phyloP scores from a whole-genome alignment of 2,888 invertebrate genomes.

The Microplitis manilae region DNA sequence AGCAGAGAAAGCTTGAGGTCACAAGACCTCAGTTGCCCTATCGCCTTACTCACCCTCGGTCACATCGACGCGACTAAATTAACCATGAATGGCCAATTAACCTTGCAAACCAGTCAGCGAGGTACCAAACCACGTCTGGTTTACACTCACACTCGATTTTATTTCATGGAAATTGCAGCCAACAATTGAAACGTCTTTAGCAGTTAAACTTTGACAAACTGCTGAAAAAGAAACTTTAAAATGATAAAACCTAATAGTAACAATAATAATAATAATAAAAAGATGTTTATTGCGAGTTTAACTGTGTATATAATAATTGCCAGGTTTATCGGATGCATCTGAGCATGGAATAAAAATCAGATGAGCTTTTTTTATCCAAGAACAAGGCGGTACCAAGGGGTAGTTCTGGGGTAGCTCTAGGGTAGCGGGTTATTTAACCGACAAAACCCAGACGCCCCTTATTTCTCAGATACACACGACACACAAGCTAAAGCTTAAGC shows the following conservation, averaged over 20 bases:
- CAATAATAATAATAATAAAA: neutral
- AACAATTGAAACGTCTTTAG: neutral
- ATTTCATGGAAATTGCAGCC: neutral
- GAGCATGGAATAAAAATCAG: conserved; percentile 40
- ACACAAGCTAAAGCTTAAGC: conserved; percentile 6
- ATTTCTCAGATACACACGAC: conserved; percentile 48
- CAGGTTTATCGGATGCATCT: conserved; percentile 46
- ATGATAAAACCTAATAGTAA: neutral
- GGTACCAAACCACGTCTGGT: conserved; percentile 48
- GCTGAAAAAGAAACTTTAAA: neutral
- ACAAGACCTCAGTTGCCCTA: conserved; percentile 47
- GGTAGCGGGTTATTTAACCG: conserved; percentile 46
- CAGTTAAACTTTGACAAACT: neutral
- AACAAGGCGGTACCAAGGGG: conserved; percentile 62
- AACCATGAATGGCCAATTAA: conserved; percentile 71
- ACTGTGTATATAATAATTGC: conserved; percentile 49
- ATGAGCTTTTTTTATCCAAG: conserved; percentile 58
- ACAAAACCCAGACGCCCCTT: conserved; percentile 58
- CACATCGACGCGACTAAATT: conserved; percentile 62
- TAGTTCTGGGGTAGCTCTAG: conserved; percentile 45
- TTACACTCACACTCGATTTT: neutral
- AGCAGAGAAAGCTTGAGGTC: conserved; percentile 23
- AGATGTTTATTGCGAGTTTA: neutral
- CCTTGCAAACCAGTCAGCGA: conserved; percentile 59
- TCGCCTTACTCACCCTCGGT: conserved; percentile 59